phyloP scores from a whole-genome alignment of 2,113 vertebrate genomes.

The Toxotes jaculatrix region DNA sequence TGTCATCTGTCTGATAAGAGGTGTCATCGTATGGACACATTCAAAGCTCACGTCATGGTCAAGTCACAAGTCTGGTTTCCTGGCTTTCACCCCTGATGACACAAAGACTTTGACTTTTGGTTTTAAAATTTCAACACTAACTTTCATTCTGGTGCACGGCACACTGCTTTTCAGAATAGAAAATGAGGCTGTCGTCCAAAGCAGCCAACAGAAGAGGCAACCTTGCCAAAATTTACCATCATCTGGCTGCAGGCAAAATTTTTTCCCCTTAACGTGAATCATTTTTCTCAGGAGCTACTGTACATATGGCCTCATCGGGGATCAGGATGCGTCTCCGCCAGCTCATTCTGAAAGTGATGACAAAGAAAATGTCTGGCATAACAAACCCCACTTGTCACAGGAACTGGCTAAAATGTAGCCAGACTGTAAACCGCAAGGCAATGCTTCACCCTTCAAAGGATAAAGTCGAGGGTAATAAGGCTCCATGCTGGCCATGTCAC shows the following conservation, averaged over 20 bases:
- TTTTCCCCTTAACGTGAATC: conserved; percentile 52
- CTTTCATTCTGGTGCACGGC: neutral
- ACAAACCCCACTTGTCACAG: conserved; percentile 58
- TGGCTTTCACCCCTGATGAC: conserved; percentile 13
- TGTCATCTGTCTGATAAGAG: conserved; percentile 38
- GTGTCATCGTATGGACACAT: conserved; percentile 20
- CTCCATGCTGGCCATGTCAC: conserved; percentile 24
- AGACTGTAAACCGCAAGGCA: conserved; percentile 59
- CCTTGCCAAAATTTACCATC: conserved; percentile 31
- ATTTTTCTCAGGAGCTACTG: conserved; percentile 43
- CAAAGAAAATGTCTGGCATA: conserved; percentile 64
- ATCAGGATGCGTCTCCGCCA: conserved; percentile 68
- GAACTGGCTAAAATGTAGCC: conserved; percentile 49
- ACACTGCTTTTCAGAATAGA: neutral
- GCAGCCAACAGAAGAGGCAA: conserved; percentile 22
- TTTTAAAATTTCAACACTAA: conserved; percentile 8
- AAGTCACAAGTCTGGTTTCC: conserved; percentile 24
- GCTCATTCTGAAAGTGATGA: conserved; percentile 57
- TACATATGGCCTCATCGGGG: conserved; percentile 39
- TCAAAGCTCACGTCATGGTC: neutral
- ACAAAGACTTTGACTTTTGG: neutral
- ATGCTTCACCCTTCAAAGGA: conserved; percentile 36
- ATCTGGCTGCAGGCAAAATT: conserved; percentile 38
- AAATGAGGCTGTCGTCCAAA: conserved; percentile 21
- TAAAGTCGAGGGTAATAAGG: conserved; percentile 49